These are phyloP conservation scores for Neelides folsomi DNA, from an alignment of 2,888 invertebrate genomes.

Conservation along the genomic window DNA sequence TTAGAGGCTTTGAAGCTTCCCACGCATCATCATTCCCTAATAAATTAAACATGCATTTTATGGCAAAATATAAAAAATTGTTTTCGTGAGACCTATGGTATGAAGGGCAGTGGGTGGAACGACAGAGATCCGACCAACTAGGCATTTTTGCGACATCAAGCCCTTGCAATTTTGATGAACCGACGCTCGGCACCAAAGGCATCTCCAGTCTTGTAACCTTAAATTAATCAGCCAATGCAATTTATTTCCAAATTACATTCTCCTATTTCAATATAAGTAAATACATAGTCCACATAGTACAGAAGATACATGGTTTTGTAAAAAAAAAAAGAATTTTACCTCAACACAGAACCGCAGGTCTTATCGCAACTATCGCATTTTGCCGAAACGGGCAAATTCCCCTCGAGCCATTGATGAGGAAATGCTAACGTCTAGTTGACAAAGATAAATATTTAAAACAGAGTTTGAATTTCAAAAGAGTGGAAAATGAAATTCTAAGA, in stretches of 20 bases:
- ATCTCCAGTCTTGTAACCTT: slow-evolving; percentile 87
- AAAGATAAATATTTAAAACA: slow-evolving; percentile 11
- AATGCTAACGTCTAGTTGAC: slow-evolving; percentile 64
- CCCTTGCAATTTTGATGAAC: slow-evolving; percentile 87
- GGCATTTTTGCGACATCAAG: slow-evolving; percentile 61
- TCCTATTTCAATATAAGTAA: background rate
- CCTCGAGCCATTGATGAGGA: slow-evolving; percentile 98
- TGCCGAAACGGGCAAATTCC: slow-evolving; percentile 86
- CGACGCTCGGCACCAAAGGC: slow-evolving; percentile 86
- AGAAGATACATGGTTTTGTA: background rate
- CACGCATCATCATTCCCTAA: slow-evolving; percentile 72
- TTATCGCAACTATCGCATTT: slow-evolving; percentile 88
- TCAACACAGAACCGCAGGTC: slow-evolving; percentile 88
- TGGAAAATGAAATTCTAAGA: background rate
- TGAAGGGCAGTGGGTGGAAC: slow-evolving; percentile 88
- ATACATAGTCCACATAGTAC: background rate
- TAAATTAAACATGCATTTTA: too few species aligned
- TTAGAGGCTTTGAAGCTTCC: slow-evolving; percentile 60
- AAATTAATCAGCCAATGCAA: background rate
- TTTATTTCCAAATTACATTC: background rate
- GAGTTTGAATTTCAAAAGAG: slow-evolving; percentile 5
- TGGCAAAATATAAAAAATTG: background rate
- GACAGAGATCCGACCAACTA: slow-evolving; percentile 79
- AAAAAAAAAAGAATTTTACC: slow-evolving; percentile 41
- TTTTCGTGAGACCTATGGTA: slow-evolving; percentile 50